These are phyloP conservation scores for Lutraria rhynchaena DNA, from an alignment of 1,140 invertebrate species.

Conservation along the genomic window DNA sequence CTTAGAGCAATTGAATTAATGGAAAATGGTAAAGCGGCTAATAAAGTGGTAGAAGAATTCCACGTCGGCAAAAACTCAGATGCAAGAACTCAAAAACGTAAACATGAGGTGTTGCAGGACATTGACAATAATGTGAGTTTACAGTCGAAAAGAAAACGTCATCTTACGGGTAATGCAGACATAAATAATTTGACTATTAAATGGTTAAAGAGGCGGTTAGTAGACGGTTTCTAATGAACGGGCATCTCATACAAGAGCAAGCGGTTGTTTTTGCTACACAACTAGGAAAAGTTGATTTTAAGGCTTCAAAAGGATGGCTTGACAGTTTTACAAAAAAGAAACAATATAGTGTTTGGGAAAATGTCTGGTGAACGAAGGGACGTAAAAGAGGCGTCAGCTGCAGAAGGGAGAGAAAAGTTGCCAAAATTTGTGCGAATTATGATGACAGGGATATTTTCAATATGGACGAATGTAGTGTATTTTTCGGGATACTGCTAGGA, in stretches of 20 bases:
- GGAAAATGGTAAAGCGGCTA: too few species aligned
- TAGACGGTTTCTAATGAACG: conserved; percentile 31
- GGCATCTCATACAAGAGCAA: background rate
- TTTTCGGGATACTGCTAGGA: background rate
- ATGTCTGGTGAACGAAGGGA: conserved; percentile 24
- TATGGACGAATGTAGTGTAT: conserved; percentile 36
- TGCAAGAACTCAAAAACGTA: too few species aligned
- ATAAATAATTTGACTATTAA: conserved; percentile 2
- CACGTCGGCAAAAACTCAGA: too few species aligned
- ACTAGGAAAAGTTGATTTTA: conserved; percentile 16
- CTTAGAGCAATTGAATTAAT: too few species aligned
- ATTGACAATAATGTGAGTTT: too few species aligned
- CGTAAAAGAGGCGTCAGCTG: conserved; percentile 8
- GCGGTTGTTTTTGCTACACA: conserved; percentile 11
- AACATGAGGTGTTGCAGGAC: too few species aligned
- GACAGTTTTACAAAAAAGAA: conserved; percentile 1
- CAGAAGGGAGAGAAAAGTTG: conserved; percentile 38
- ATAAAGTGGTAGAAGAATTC: too few species aligned
- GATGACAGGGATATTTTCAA: conserved; percentile 41
- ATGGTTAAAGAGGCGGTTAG: conserved; percentile 51
- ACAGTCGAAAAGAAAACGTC: too few species aligned
- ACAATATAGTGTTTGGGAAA: conserved; percentile 29
- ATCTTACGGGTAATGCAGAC: conserved; percentile 25
- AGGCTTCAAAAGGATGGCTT: conserved; percentile 61
- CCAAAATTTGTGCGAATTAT: conserved; percentile 43